A percentile compares a stretch with the other conserved stretches of the same genome.
phyloP scores from a whole-genome alignment of 2,113 vertebrate genomes.

The Numenius arquata region DNA sequence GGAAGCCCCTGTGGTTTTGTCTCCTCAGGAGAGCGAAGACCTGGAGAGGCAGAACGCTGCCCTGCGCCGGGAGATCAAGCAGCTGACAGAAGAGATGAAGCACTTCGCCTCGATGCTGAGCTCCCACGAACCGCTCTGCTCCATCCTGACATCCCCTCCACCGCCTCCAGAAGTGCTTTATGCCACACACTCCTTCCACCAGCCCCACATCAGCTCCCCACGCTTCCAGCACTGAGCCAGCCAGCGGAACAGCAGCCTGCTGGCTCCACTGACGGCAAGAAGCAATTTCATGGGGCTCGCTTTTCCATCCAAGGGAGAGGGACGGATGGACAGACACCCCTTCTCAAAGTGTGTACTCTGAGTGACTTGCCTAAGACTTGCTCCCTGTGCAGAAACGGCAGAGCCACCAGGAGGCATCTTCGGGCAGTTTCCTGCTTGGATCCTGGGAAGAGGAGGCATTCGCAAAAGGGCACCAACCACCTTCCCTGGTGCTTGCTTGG shows the following conservation, averaged over 20 bases:
- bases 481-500: background rate
- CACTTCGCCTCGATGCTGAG: constrained; percentile 88
- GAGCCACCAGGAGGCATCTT: background rate
- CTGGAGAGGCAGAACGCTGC: constrained; percentile 92
- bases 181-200: constrained; percentile 81
- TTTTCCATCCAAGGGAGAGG: background rate
- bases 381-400: background rate
- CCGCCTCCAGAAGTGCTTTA: constrained; percentile 82
- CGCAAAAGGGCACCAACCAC: background rate
- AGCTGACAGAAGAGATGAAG: constrained; percentile 91
- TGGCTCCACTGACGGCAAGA: background rate
- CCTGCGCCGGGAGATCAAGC: constrained; percentile 92
- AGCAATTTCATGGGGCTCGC: background rate
- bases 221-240: constrained; percentile 87
- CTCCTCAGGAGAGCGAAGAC: constrained; percentile 89
- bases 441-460: background rate
- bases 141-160: constrained; percentile 73
- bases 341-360: constrained; percentile 5
- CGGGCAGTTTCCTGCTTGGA: background rate
- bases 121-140: constrained; percentile 90
- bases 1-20: background rate
- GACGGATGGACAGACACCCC: background rate
- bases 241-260: background rate
- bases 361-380: constrained; percentile 12
- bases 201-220: constrained; percentile 85